Evolutionary conservation across 2,888 invertebrate species (phyloP).

Genomic region (Amphipyra berbera): DNA sequence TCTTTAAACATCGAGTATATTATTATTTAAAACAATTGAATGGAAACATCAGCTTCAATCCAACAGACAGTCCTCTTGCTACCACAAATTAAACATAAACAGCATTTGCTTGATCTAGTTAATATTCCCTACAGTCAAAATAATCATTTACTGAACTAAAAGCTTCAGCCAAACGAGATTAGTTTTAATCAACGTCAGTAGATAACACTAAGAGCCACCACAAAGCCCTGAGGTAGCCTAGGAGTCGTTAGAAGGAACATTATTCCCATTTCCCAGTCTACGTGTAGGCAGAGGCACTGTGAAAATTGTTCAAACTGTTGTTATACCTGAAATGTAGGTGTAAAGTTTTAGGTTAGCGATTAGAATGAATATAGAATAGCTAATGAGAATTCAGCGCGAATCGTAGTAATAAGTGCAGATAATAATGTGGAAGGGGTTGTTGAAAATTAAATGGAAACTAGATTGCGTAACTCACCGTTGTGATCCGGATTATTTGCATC

Average conservation of each 20-base stretch:
- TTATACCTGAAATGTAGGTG: constrained; percentile 34
- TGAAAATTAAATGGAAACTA: too few relatives aligned
- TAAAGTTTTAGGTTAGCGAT: constrained; percentile 29
- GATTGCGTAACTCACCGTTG: too few relatives aligned
- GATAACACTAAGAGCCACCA: constrained; percentile 33
- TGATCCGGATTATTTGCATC: too few relatives aligned
- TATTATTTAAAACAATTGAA: too few relatives aligned
- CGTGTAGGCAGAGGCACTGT: constrained; percentile 27
- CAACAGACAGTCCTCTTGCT: too few relatives aligned
- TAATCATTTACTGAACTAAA: constrained; percentile 27
- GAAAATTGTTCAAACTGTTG: constrained; percentile 41
- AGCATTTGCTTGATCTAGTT: neutral
- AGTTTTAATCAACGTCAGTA: constrained; percentile 57
- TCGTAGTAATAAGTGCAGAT: neutral
- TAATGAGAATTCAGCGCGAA: neutral
- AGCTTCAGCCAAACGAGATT: constrained; percentile 36
- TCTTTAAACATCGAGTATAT: too few relatives aligned
- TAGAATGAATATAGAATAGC: constrained; percentile 14
- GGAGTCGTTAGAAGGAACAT: constrained; percentile 48
- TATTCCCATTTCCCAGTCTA: constrained; percentile 50
- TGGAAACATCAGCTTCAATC: too few relatives aligned
- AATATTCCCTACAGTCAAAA: constrained; percentile 11
- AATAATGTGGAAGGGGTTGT: too few relatives aligned
- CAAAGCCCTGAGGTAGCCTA: constrained; percentile 49
- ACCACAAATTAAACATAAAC: neutral